Evolutionary conservation across 2,797 vertebrate genomes (phyloP), one percentile per base, ranked within the genome.

Genomic region (Schizothorax lantsangensis): DNA sequence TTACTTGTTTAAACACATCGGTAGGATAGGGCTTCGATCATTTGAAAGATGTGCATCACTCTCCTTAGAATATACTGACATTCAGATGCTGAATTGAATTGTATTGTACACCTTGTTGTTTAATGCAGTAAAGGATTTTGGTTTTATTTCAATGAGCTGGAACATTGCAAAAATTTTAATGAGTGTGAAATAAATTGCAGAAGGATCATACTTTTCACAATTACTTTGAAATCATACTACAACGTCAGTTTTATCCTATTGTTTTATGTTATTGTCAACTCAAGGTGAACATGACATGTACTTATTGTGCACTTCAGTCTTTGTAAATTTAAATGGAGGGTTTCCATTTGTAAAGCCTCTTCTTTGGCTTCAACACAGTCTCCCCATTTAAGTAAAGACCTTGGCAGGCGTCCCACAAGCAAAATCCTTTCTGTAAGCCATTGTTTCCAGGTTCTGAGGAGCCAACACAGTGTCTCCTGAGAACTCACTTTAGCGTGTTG

Each of bases 341-440:
- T 69, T 84, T 84, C 72, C 82, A 82, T 87, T 82, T 87, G 79
- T 87, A 81, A 84, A 84, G 85, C 52, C 73, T 87, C 45, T 81
- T 21, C 77, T 64, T 87, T 88, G 82, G 85, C 83, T 87, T 86
- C 74, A 36, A 79, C 83, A 78, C 83, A 87, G 79, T 80, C 82
- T 86, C 45, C 78, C 62, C 45, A 85, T 88, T 90, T 88, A 82
- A 88, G 85, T 88, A 81, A 89, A 90, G 89, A 85, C 88, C 75
- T 88, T 90, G 88, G 87, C 88, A 88, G 68, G 10, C 74, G 9
- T 87, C 89, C 89, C 86, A 84, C 84, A 79, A 87, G 83, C 75
- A 87, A 86, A 88, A 88, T 86, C 85, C 82, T 85, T 79, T 85
- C 74, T 85, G 88, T 89, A 89, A 84, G 82, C 75, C 85, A 87